Base-by-base conservation (phyloP, 2,888 invertebrate species). In the Aphelenchoides bicaudatus region DNA sequence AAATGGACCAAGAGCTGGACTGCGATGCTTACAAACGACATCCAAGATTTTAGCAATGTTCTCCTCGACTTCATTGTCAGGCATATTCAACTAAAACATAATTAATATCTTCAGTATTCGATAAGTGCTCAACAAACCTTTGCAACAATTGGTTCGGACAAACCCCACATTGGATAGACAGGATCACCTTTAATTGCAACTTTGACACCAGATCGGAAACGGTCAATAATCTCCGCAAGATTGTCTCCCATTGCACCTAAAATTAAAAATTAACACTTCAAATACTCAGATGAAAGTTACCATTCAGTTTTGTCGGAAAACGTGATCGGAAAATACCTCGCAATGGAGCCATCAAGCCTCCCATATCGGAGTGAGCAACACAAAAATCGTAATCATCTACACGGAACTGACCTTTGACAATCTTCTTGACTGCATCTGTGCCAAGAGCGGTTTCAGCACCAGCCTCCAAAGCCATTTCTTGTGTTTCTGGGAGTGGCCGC, bases 371-470 rank as follows among this genome's bases (percentile, higher is more conserved):
- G 37, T 75, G 74, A 5, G 77, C 70, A 0, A 77, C 72, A 58
- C 76, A 77, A 59, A 78, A 77, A 59, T 77, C 77, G 50, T 75
- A 77, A 59, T 77, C 77, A 50, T 75, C 75, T 0, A 72, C 71
- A 19, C 71, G 63, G 59, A 78, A 73, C 50, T 76, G 75, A 23
- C 77, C 77, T 59, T 77, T 78, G 56, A 76, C 66, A 47, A 76
- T 75, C 65, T 77, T 77, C 59, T 76, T 77, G 62, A 77, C 66
- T 34, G 71, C 66, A 28, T 77, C 77, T 37, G 70, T 67, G 3
- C 77, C 77, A 16, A 75, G 56, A 8, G 74, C 72, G 48, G 75
- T 61, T 57, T 78, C 77, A 10, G 77, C 77, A n/a, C 77, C 77
- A 2, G 68, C 62, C 49, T 72, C 71, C 2, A 73, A 59, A 10